These are phyloP conservation scores for Phthorimaea operculella DNA, from an alignment of 1,140 invertebrate genomes.

Conservation along the genomic window DNA sequence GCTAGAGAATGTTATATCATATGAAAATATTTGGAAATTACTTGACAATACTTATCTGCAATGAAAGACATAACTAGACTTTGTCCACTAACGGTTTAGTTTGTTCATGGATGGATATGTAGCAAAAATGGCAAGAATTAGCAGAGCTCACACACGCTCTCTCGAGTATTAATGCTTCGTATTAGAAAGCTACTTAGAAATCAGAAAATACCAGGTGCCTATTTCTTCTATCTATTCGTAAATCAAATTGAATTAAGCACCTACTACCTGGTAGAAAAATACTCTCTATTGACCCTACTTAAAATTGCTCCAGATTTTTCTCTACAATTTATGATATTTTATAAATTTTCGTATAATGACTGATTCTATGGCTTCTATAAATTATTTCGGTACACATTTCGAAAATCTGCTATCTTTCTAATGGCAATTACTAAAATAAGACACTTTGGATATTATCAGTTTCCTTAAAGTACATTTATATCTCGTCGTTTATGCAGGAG, in stretches of 20 bases:
- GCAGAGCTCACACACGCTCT: constrained; percentile 35
- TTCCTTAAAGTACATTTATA: constrained; percentile 48
- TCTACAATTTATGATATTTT: constrained; percentile 36
- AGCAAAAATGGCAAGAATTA: constrained; percentile 59
- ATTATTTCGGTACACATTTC: constrained; percentile 55
- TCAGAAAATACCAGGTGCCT: constrained; percentile 52
- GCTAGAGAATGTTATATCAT: constrained; percentile 59
- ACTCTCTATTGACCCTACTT: constrained; percentile 58
- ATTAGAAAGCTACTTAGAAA: constrained; percentile 51
- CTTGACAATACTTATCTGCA: constrained; percentile 37
- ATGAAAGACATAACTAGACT: constrained; percentile 38
- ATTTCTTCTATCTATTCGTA: constrained; percentile 55
- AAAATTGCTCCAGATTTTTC: constrained; percentile 51
- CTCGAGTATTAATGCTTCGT: constrained; percentile 30
- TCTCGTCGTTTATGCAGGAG: constrained; percentile 31
- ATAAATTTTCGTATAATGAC: constrained; percentile 46
- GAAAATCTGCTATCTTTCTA: constrained; percentile 60
- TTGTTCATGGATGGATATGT: constrained; percentile 62
- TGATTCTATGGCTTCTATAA: constrained; percentile 52
- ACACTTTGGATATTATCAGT: constrained; percentile 63
- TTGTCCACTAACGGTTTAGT: constrained; percentile 43
- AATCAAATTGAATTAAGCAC: constrained; percentile 58
- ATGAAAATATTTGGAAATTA: constrained; percentile 55
- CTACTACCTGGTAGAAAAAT: constrained; percentile 64
- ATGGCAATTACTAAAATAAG: constrained; percentile 65